phyloP scores from a whole-genome alignment of 2,888 invertebrate genomes.

The Galerucella nymphaeae region DNA sequence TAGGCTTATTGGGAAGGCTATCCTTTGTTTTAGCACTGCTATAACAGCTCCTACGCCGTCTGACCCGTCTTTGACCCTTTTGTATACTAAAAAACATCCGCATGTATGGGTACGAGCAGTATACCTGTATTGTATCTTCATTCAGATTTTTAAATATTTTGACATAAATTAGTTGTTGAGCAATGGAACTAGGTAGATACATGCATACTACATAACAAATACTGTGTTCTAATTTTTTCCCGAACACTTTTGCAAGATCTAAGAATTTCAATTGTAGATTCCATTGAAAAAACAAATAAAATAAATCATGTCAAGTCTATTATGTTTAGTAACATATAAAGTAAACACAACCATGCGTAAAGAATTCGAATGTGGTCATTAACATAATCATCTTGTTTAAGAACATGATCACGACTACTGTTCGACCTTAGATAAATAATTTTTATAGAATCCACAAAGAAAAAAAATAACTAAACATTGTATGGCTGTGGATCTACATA shows the following conservation, averaged over 20 bases:
- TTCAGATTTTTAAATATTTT: background rate
- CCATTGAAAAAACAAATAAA: background rate
- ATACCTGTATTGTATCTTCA: too few relatives aligned
- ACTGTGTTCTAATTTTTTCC: background rate
- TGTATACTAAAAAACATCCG: too few relatives aligned
- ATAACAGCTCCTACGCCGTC: too few relatives aligned
- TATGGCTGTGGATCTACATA: too few relatives aligned
- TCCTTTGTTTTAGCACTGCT: too few relatives aligned
- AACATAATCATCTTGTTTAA: background rate
- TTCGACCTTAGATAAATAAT: background rate
- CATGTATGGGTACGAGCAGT: too few relatives aligned
- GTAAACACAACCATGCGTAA: background rate
- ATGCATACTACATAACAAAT: background rate
- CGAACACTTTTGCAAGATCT: background rate
- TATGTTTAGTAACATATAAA: conserved; percentile 10
- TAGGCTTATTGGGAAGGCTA: too few relatives aligned
- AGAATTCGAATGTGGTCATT: conserved; percentile 18
- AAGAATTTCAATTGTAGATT: background rate
- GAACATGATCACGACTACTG: background rate
- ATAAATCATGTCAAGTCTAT: conserved; percentile 25
- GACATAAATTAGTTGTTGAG: background rate
- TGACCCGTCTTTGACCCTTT: too few relatives aligned
- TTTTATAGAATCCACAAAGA: background rate
- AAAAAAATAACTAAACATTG: too few relatives aligned
- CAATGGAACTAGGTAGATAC: too few relatives aligned